phyloP scores from a whole-genome alignment of 2,888 invertebrate genomes.

The Phaedon cochleariae region DNA sequence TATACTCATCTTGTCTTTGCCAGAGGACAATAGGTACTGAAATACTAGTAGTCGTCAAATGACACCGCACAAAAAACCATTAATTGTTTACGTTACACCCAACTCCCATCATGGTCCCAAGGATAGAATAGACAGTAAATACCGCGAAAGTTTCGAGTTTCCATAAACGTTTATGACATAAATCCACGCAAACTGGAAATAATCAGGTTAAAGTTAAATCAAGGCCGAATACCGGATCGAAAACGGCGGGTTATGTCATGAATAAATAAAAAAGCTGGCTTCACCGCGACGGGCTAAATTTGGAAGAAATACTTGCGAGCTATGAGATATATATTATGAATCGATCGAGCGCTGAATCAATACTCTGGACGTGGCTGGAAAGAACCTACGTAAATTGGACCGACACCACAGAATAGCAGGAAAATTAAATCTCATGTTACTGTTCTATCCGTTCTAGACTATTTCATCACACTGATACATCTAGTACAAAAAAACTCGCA shows the following conservation, averaged over 20 bases:
- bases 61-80: too few species aligned
- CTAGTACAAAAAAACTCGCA: too few species aligned
- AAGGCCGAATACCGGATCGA: slow-evolving; percentile 35
- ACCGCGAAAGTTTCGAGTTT: background rate
- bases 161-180: slow-evolving; percentile 16
- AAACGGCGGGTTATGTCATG: slow-evolving; percentile 34
- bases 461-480: too few species aligned
- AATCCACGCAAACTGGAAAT: slow-evolving; percentile 32
- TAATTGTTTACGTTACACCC: too few species aligned
- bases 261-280: slow-evolving; percentile 41
- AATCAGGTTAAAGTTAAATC: slow-evolving; percentile 40
- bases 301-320: background rate
- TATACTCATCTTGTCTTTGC: too few species aligned
- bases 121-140: background rate
- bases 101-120: too few species aligned
- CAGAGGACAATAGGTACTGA: too few species aligned
- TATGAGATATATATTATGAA: background rate
- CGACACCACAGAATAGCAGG: too few species aligned
- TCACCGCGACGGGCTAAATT: slow-evolving; percentile 30
- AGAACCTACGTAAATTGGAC: too few species aligned
- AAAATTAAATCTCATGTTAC: too few species aligned
- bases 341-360: slow-evolving; percentile 14
- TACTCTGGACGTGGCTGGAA: background rate
- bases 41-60: too few species aligned
- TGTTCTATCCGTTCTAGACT: too few species aligned